phyloP scores from a whole-genome alignment of 1,140 invertebrate species.

The Drosophila bifasciata region DNA sequence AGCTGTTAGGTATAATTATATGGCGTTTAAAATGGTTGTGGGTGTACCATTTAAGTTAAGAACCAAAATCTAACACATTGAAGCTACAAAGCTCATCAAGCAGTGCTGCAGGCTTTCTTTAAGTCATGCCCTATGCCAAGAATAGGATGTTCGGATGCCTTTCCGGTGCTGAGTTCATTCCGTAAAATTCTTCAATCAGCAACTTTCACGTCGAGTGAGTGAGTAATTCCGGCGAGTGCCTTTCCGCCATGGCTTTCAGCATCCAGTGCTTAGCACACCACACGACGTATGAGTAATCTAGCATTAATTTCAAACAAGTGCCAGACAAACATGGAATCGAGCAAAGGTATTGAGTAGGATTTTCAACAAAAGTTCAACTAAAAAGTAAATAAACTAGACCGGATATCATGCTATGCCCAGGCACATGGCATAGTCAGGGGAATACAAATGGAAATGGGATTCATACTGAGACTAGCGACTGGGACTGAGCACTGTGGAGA shows the following conservation, averaged over 20 bases:
- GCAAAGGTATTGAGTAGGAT: conserved; percentile 31
- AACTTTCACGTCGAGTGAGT: conserved; percentile 36
- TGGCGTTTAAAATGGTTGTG: conserved; percentile 9
- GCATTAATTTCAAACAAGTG: conserved; percentile 59
- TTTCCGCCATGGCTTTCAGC: conserved; percentile 29
- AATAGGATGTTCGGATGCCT: background rate
- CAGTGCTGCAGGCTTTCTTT: background rate
- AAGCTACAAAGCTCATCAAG: conserved; percentile 23
- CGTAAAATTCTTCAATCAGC: conserved; percentile 35
- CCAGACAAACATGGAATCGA: conserved; percentile 24
- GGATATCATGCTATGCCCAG: conserved; percentile 45
- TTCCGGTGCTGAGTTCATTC: conserved; percentile 38
- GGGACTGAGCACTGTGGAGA: too few relatives aligned
- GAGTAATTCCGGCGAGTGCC: conserved; percentile 40
- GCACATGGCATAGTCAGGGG: conserved; percentile 1
- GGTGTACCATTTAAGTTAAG: too few relatives aligned
- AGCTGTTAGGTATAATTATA: too few relatives aligned
- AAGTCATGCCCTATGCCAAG: conserved; percentile 3
- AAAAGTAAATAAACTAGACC: conserved; percentile 59
- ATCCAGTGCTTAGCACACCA: conserved; percentile 14
- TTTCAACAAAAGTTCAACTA: conserved; percentile 35
- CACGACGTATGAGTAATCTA: conserved; percentile 59
- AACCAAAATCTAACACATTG: background rate
- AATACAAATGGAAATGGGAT: conserved; percentile 3
- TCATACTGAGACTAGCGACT: background rate